Evolutionary conservation across 2,888 invertebrate genomes (phyloP), one percentile per base, ranked within the genome.

Genomic region (Monoplex corrugatus): DNA sequence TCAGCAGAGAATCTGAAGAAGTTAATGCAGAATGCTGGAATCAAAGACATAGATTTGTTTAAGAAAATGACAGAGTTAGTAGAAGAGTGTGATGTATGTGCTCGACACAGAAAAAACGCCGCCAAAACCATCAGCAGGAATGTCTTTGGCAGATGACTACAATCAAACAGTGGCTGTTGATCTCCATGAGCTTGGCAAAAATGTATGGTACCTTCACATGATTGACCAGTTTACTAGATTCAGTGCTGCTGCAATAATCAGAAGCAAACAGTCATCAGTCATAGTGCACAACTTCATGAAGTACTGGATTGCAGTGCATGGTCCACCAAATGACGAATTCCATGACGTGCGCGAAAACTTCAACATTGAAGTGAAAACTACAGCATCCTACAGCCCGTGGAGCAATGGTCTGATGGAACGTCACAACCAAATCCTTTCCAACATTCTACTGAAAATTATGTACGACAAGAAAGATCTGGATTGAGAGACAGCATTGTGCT

Each of bases 321-420:
- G 63, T n/a, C 63, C 63, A 68, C 28, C 63, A 68, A 68, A 72
- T 32, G 72, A 16, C 32, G 72, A 72, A n/a, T 89, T 44, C 86
- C 87, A 23, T 90, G 89, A 72, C 89, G 86, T 63, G n/a, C n/a
- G n/a, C n/a, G n/a, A n/a, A n/a, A n/a, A n/a, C n/a, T n/a, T n/a
- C n/a, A n/a, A n/a, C n/a, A n/a, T n/a, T n/a, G 44, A 87, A 78
- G 68, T 86, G 5, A 87, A 88, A 87, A 88, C 88, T 16, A 89
- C 89, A 32, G 86, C 90, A 72, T 89, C 88, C 0, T 89, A 45
- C 28, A 90, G 89, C 45, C 90, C 90, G 19, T 90, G 90, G 90
- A 85, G 75, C 57, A 84, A 90, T 87, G 87, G 87, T 35, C 19
- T 87, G 38, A 32, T 89, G 19, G 87, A 89, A 50, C 43, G 85